Percentiles rank a stretch among this genome's conserved stretches.
These are phyloP conservation scores for Drosophila insularis DNA, from an alignment of 1,140 invertebrate genomes.

Conservation along the genomic window DNA sequence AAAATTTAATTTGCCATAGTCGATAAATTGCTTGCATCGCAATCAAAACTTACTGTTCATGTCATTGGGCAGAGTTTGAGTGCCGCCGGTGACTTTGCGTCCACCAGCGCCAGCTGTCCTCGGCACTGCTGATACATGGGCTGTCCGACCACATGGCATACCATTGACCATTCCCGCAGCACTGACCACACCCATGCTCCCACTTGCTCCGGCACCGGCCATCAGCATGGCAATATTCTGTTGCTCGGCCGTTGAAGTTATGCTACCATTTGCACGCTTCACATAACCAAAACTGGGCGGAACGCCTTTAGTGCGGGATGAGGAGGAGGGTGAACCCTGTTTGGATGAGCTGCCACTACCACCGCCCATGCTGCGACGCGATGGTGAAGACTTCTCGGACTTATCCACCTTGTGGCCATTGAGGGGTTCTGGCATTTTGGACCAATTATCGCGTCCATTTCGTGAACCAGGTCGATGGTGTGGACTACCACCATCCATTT, in stretches of 20 bases:
- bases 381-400: slow-evolving; percentile 76
- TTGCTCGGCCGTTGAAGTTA: slow-evolving; percentile 83
- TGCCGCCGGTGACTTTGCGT: slow-evolving; percentile 93
- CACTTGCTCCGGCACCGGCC: slow-evolving; percentile 80
- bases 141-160: slow-evolving; percentile 85
- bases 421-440: slow-evolving; percentile 78
- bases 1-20: neutral
- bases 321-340: slow-evolving; percentile 83
- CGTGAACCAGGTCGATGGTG: slow-evolving; percentile 74
- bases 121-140: slow-evolving; percentile 92
- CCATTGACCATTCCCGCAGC: slow-evolving; percentile 59
- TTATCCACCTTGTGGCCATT: slow-evolving; percentile 77
- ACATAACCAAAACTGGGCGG: slow-evolving; percentile 92
- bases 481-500: slow-evolving; percentile 71
- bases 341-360: slow-evolving; percentile 82
- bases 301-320: slow-evolving; percentile 86
- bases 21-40: neutral
- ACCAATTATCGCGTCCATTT: slow-evolving; percentile 81
- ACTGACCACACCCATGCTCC: slow-evolving; percentile 9
- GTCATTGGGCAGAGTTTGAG: slow-evolving; percentile 93
- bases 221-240: slow-evolving; percentile 82
- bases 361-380: slow-evolving; percentile 69
- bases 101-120: slow-evolving; percentile 86
- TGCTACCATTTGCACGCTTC: slow-evolving; percentile 88
- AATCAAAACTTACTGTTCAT: slow-evolving; percentile 85